Evolutionary conservation across 2,113 vertebrate genomes (phyloP).

Genomic region (Eubucco bourcierii): DNA sequence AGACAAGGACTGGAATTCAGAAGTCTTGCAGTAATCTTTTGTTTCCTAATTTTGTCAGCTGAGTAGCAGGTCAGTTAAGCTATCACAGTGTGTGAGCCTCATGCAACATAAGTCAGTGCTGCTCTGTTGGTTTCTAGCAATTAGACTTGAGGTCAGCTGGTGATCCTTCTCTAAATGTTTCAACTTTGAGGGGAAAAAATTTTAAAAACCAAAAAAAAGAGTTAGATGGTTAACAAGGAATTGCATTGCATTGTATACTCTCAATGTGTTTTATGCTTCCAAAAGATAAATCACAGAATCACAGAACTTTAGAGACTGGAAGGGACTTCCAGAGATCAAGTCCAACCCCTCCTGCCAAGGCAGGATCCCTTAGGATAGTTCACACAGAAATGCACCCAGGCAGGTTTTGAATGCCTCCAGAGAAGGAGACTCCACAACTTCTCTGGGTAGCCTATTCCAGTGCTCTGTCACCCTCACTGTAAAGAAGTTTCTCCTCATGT

Average conservation of each 20-base stretch:
- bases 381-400: too few species aligned
- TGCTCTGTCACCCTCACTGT: too few species aligned
- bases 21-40: background rate
- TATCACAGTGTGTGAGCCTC: background rate
- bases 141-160: background rate
- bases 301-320: too few species aligned
- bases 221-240: background rate
- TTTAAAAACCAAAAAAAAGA: background rate
- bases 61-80: background rate
- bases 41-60: background rate
- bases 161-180: background rate
- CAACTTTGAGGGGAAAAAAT: background rate
- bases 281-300: background rate
- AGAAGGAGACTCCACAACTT: too few species aligned
- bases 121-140: background rate
- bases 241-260: background rate
- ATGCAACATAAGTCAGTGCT: background rate
- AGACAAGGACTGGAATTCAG: background rate
- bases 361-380: too few species aligned
- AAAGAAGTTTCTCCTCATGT: too few species aligned
- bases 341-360: too few species aligned
- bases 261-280: background rate
- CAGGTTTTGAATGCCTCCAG: too few species aligned
- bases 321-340: too few species aligned
- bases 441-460: too few species aligned